Conservation (phyloP, 2,113 vertebrate genomes). For the Ciconia stormi region DNA sequence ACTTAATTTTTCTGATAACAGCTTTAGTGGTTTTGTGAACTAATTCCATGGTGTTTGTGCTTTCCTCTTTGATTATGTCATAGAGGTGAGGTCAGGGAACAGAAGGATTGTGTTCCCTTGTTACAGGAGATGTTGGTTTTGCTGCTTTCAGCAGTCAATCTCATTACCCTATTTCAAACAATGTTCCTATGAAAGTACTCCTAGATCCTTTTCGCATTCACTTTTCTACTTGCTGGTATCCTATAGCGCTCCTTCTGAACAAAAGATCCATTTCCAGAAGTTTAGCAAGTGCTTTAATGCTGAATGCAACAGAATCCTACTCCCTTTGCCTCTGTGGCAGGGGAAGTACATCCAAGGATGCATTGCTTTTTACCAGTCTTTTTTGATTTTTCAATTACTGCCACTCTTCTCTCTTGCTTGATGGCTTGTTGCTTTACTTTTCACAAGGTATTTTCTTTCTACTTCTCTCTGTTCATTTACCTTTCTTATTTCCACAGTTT, state of each 20-base stretch:
- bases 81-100: conserved; percentile 41
- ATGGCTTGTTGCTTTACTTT: conserved; percentile 32
- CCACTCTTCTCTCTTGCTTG: background rate
- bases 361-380: background rate
- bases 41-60: background rate
- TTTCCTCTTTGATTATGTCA: conserved; percentile 38
- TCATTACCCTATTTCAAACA: conserved; percentile 56
- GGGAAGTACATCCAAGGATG: conserved; percentile 35
- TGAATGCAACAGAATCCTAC: conserved; percentile 58
- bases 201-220: conserved; percentile 20
- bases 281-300: conserved; percentile 49
- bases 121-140: conserved; percentile 51
- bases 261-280: conserved; percentile 61
- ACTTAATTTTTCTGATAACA: background rate
- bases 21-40: background rate
- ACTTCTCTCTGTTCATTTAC: background rate
- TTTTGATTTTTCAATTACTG: conserved; percentile 24
- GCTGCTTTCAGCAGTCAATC: conserved; percentile 33
- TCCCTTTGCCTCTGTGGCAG: background rate
- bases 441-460: conserved; percentile 24
- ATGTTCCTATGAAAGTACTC: conserved; percentile 53
- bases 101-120: conserved; percentile 55
- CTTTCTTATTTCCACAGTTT: background rate
- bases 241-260: conserved; percentile 40
- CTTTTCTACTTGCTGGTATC: conserved; percentile 31